These are phyloP conservation scores for Lutraria rhynchaena DNA, from an alignment of 1,140 invertebrate genomes.

Conservation along the genomic window DNA sequence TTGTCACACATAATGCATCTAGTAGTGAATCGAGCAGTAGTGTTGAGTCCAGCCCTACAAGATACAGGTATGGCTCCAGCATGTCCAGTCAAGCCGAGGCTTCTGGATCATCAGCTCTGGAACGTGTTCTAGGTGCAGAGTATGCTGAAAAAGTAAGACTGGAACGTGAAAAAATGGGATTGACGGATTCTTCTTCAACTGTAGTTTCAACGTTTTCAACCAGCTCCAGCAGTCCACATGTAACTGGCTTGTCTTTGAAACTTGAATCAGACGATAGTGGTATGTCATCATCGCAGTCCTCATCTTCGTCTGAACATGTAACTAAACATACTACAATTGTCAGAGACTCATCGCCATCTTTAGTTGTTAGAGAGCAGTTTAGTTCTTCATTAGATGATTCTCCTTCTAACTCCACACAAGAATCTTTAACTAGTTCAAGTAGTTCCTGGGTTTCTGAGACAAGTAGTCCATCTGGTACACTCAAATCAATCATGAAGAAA, in stretches of 20 bases:
- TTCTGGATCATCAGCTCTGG: conserved; percentile 26
- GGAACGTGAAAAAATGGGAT: conserved; percentile 3
- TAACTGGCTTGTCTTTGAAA: conserved; percentile 7
- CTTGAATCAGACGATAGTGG: conserved; percentile 24
- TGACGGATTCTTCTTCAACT: not conserved
- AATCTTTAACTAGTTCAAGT: conserved; percentile 37
- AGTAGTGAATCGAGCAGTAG: conserved; percentile 8
- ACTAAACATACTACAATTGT: conserved; percentile 35
- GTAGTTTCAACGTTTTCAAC: not conserved
- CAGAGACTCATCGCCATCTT: not conserved
- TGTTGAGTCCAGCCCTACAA: not conserved
- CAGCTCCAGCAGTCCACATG: not conserved
- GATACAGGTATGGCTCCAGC: not conserved
- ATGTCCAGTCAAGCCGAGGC: not conserved
- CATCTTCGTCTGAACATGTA: not conserved
- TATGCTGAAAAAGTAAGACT: conserved; percentile 15
- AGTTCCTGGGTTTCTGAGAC: conserved; percentile 23
- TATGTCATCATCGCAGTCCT: conserved; percentile 1
- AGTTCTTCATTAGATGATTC: conserved; percentile 1
- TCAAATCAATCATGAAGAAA: conserved; percentile 80
- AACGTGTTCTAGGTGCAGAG: conserved; percentile 45
- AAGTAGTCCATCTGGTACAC: conserved; percentile 50
- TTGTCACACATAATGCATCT: not conserved
- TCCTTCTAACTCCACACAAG: not conserved
- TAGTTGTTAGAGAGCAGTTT: conserved; percentile 3